Evolutionary conservation across 1,140 invertebrate genomes (phyloP), one percentile per base, ranked within the genome.

Genomic region (Pinna nobilis): DNA sequence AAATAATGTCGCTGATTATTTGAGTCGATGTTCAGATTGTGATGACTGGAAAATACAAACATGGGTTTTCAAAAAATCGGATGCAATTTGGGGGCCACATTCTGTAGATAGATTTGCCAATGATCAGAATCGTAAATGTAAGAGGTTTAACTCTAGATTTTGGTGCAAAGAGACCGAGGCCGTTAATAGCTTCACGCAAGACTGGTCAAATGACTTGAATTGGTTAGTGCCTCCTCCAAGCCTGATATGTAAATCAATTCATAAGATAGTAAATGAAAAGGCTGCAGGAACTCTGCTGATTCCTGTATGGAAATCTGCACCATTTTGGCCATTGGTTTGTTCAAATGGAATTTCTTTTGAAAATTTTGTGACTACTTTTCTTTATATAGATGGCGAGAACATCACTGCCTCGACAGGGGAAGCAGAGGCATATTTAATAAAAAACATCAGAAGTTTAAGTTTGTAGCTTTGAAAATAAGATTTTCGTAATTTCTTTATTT

Each of bases 171-270:
- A 30, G 1, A 49, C 61, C 15, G 11, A 28, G 44, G 61, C 18
- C 6, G 37, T 47, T 28, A 32, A 64, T 50, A 4, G n/a, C 4
- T 47, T 49, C 20, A n/a, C 39, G 33, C 13, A 32, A n/a, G 1
- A 18, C 2, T 64, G 41, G 61, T n/a, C 23, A 30, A 13, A 25
- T 5, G 41, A 49, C 3, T 30, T 28, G 5, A 64, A 64, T 33
- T 64, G 41, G 41, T 32, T 49, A 33, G 61, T 64, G n/a, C 61
- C 61, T 41, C 61, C 61, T 4, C 61, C 61, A 30, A 3, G n/a
- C 1, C 20, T 64, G 3, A 18, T 51, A 23, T 37, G 1, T 15
- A 51, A 39, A 23, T 35, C 18, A 7, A 53, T 66, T 32, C 30
- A 57, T 3, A 70, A 67, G 59, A 25, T 69, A 32, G 30, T 18